Base-by-base conservation (phyloP, 2,797 vertebrate genomes). In the Echiichthys vipera region DNA sequence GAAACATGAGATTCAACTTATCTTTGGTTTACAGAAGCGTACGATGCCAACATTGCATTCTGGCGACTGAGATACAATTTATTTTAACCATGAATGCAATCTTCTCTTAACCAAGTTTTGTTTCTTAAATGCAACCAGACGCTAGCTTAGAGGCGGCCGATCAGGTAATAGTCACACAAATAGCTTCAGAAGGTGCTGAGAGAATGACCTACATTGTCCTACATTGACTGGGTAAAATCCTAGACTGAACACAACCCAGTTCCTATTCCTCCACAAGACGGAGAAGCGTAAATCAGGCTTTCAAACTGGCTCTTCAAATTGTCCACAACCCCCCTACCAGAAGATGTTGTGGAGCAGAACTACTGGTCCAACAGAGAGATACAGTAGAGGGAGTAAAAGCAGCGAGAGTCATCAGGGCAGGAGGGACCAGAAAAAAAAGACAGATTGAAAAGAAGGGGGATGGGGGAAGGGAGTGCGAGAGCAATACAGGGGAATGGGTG, bases 401-500 rank as follows among this genome's bases (percentile, higher is more conserved):
- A 65, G 72, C 51, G 55, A 63, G 17, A 56, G 45, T 71, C 25
- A 22, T 65, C 0, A 50, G 80, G 79, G 74, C 65, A 53, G 49
- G 45, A 69, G 50, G 20, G 40, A 67, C 74, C 29, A 65, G 61
- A 29, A 36, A 22, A 78, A 78, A 76, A 63, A 79, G 34, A 61
- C 15, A 32, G 51, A 88, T 71, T 64, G 64, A 80, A 71, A 78
- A 65, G 63, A 58, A 51, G 66, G 62, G 54, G 71, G 67, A 65
- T 70, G 84, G 82, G 81, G 42, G 67, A 74, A 64, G 69, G 55
- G 71, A 70, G 55, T n/a, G 34, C 34, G 59, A 63, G 50, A 86
- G 64, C 62, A 73, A 69, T 73, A 74, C 39, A 46, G 65, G 63
- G 78, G 74, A 87, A 84, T 78, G 73, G 78, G 78, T 85, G 84